Conservation (phyloP, 2,113 vertebrate species). For the Marmota monax region DNA sequence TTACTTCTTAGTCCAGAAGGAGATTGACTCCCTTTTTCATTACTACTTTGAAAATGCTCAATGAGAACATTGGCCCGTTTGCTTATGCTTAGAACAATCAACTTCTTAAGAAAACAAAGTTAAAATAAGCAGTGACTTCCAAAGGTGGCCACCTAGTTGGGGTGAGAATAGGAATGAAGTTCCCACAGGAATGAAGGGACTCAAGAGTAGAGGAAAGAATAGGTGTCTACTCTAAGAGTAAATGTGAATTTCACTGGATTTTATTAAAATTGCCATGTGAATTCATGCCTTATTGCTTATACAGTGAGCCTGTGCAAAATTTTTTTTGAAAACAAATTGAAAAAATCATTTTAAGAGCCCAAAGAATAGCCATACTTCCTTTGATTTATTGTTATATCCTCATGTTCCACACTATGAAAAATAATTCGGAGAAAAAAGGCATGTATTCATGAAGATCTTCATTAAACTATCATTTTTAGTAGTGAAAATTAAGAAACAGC, state of each 20-base stretch:
- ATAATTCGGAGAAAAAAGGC: slow-evolving; percentile 58
- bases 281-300: not conserved
- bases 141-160: not conserved
- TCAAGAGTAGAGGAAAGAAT: no score
- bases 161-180: no score
- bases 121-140: not conserved
- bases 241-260: not conserved
- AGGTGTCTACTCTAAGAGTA: not conserved
- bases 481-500: slow-evolving; percentile 41
- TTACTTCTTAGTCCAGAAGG: not conserved
- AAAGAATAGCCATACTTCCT: not conserved
- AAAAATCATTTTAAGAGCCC: slow-evolving; percentile 5
- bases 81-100: not conserved
- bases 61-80: not conserved
- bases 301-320: not conserved
- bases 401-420: not conserved
- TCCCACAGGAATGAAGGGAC: not conserved
- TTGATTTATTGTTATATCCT: not conserved
- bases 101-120: not conserved
- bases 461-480: slow-evolving; percentile 55
- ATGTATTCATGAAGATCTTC: not conserved
- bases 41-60: not conserved
- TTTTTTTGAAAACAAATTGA: not conserved
- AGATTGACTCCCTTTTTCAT: not conserved
- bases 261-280: not conserved